Evolutionary conservation across 2,797 vertebrate genomes (phyloP).

Genomic region (Craterocephalus amniculus): DNA sequence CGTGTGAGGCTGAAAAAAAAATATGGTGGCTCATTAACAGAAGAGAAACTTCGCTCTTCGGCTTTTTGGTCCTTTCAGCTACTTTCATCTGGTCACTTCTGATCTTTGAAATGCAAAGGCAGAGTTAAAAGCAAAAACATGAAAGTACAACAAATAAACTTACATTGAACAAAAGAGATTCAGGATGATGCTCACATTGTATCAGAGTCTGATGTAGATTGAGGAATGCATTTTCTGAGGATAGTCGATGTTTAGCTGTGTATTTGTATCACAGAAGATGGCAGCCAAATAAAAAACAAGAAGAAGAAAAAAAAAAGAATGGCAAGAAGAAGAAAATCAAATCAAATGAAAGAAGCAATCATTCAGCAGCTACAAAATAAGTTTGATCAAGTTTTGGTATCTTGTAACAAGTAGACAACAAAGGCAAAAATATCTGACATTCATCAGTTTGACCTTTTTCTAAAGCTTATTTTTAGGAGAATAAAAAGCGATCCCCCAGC

Average conservation of each 20-base stretch:
- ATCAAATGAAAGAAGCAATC: not conserved
- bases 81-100: not conserved
- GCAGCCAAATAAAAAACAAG: not conserved
- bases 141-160: not conserved
- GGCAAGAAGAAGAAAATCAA: not conserved
- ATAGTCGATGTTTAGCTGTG: no score
- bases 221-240: no score
- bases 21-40: not conserved
- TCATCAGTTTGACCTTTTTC: slow-evolving; percentile 16
- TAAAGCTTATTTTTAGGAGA: slow-evolving; percentile 22
- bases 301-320: not conserved
- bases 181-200: not conserved
- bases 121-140: not conserved
- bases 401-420: slow-evolving; percentile 28
- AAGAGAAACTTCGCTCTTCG: not conserved
- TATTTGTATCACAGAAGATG: not conserved
- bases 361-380: slow-evolving; percentile 17
- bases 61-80: not conserved
- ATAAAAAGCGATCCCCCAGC: slow-evolving; percentile 23
- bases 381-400: slow-evolving; percentile 25
- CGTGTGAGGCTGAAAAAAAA: not conserved
- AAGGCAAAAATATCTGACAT: slow-evolving; percentile 6
- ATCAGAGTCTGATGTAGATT: not conserved
- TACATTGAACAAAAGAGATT: not conserved
- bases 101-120: not conserved